Evolutionary conservation across 2,113 vertebrate species (phyloP).

Genomic region (Blennius ocellaris): DNA sequence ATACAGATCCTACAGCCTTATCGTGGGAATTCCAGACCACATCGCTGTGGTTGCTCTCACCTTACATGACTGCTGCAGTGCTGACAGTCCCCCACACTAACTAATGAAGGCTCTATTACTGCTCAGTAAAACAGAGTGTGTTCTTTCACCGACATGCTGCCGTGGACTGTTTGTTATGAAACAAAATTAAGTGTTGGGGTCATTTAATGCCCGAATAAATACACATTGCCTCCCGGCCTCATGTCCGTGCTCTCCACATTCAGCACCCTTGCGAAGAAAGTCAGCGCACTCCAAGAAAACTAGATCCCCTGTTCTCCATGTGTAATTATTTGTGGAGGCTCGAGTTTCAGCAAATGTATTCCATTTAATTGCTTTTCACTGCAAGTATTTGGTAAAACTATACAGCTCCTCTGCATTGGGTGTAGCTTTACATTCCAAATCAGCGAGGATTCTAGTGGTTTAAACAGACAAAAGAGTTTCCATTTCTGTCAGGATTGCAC

Average conservation of each 20-base stretch:
- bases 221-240: conserved; percentile 58
- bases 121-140: conserved; percentile 9
- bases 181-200: conserved; percentile 37
- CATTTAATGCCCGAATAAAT: conserved; percentile 77
- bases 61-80: conserved; percentile 40
- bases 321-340: conserved; percentile 77
- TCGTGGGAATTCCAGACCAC: too few relatives aligned
- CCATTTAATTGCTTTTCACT: conserved; percentile 79
- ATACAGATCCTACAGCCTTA: too few relatives aligned
- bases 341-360: conserved; percentile 76
- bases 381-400: conserved; percentile 76
- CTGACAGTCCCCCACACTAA: too few relatives aligned
- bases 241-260: conserved; percentile 43
- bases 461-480: conserved; percentile 26
- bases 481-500: not conserved
- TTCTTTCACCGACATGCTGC: conserved; percentile 36
- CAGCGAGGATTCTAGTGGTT: conserved; percentile 6
- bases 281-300: conserved; percentile 56
- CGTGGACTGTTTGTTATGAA: conserved; percentile 62
- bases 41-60: conserved; percentile 33
- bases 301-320: conserved; percentile 37
- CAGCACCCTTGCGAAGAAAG: conserved; percentile 60
- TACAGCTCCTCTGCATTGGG: conserved; percentile 21
- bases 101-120: too few relatives aligned
- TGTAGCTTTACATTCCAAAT: conserved; percentile 52